Percentiles rank a stretch among this genome's conserved stretches.
These are phyloP conservation scores for Platorchestia sp. DNA, from an alignment of 1,140 invertebrate species.

Conservation along the genomic window DNA sequence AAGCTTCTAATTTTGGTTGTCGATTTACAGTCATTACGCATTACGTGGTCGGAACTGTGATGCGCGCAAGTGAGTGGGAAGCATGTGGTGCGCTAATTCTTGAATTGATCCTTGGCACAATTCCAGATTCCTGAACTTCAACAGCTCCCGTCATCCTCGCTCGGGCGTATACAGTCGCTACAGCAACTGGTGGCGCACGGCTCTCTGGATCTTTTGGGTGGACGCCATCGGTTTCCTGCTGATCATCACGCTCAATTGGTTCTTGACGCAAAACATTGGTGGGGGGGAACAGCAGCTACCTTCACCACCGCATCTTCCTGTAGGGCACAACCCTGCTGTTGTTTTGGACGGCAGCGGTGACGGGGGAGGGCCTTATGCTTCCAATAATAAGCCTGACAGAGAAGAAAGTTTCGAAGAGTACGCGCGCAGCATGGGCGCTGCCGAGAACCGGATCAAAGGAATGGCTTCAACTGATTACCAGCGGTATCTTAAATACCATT, in stretches of 20 bases:
- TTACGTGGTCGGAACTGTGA: no score
- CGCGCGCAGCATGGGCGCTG: not conserved
- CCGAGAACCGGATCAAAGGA: not conserved
- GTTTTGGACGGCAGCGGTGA: slow-evolving; percentile 34
- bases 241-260: slow-evolving; percentile 42
- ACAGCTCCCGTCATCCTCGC: slow-evolving; percentile 36
- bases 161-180: slow-evolving; percentile 36
- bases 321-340: not conserved
- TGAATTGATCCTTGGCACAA: not conserved
- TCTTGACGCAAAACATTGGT: slow-evolving; percentile 6
- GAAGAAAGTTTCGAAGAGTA: slow-evolving; percentile 11
- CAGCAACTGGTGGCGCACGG: slow-evolving; percentile 55
- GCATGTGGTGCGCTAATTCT: not conserved
- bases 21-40: no score
- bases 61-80: not conserved
- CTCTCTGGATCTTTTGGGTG: slow-evolving; percentile 43
- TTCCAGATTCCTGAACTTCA: slow-evolving; percentile 41
- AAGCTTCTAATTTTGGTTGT: no score
- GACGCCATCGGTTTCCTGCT: slow-evolving; percentile 45
- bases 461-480: slow-evolving; percentile 19
- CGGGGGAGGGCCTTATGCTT: not conserved
- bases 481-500: not conserved
- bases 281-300: slow-evolving; percentile 24
- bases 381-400: not conserved
- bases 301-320: slow-evolving; percentile 23